These are phyloP conservation scores for Corythaixoides concolor DNA, from an alignment of 2,113 vertebrate genomes.

Conservation along the genomic window DNA sequence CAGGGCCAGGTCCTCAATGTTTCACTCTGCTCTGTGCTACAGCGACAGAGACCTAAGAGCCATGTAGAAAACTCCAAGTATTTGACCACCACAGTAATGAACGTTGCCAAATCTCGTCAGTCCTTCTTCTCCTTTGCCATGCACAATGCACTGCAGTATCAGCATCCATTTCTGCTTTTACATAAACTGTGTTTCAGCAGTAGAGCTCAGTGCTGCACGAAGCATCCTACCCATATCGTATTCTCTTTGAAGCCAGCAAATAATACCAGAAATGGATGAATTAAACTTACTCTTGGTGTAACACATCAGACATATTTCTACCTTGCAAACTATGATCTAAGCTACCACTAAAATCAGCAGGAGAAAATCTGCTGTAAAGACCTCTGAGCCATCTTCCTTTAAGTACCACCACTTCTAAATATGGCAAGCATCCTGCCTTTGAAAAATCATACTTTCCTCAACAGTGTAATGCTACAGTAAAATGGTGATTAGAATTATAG, in stretches of 20 bases:
- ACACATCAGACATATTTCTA: neutral
- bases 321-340: neutral
- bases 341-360: neutral
- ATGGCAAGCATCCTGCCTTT: neutral
- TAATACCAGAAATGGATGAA: neutral
- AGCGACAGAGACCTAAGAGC: neutral
- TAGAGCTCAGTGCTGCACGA: neutral
- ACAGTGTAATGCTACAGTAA: neutral
- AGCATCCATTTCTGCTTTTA: neutral
- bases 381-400: neutral
- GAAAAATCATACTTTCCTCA: neutral
- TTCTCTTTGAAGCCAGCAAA: neutral
- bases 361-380: neutral
- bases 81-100: neutral
- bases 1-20: neutral
- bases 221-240: neutral
- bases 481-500: constrained; percentile 11
- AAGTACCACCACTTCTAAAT: neutral
- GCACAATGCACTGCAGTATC: neutral
- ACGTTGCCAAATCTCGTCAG: neutral
- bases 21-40: neutral
- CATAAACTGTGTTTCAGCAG: neutral
- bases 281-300: neutral
- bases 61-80: neutral
- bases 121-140: neutral